Percentiles rank a stretch among this genome's conserved stretches.
These are phyloP conservation scores for Sphaeridia pumilis DNA, from an alignment of 2,888 invertebrate species.

Conservation along the genomic window DNA sequence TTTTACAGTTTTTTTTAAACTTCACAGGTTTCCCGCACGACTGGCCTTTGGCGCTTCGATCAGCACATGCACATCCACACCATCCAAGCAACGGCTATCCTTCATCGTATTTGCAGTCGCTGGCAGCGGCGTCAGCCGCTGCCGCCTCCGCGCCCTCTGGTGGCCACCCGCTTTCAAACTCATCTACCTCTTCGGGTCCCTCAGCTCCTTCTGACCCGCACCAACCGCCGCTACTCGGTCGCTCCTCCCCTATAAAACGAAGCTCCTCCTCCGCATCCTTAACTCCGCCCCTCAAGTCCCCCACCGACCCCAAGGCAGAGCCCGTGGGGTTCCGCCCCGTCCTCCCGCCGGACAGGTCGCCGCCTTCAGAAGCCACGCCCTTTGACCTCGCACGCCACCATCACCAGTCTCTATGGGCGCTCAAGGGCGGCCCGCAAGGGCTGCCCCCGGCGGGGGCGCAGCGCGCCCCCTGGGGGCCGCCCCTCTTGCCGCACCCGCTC, in stretches of 20 bases:
- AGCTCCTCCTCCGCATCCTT: constrained; percentile 6
- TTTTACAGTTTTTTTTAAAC: too few species aligned
- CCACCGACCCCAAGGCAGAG: constrained; percentile 9
- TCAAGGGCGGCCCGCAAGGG: neutral
- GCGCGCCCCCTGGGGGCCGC: constrained; percentile 10
- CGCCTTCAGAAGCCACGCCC: constrained; percentile 17
- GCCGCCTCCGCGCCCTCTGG: constrained; percentile 58
- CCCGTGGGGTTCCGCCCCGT: constrained; percentile 11
- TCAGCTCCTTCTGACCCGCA: constrained; percentile 8
- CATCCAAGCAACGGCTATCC: constrained; percentile 26
- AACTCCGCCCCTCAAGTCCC: constrained; percentile 29
- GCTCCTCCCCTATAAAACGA: constrained; percentile 12
- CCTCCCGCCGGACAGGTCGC: constrained; percentile 1
- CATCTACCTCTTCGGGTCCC: neutral
- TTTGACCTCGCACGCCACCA: constrained; percentile 33
- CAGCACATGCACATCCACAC: too few species aligned
- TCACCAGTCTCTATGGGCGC: constrained; percentile 30
- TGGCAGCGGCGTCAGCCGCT: constrained; percentile 22
- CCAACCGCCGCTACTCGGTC: constrained; percentile 10
- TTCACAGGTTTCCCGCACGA: constrained; percentile 31
- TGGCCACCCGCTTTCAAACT: constrained; percentile 18
- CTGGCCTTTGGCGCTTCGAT: constrained; percentile 29
- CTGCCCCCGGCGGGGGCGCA: neutral
- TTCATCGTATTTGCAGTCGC: constrained; percentile 28
- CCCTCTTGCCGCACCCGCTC: constrained; percentile 30